These are phyloP conservation scores for Synanthedon tipuliformis DNA, from an alignment of 2,888 invertebrate species.

Conservation along the genomic window DNA sequence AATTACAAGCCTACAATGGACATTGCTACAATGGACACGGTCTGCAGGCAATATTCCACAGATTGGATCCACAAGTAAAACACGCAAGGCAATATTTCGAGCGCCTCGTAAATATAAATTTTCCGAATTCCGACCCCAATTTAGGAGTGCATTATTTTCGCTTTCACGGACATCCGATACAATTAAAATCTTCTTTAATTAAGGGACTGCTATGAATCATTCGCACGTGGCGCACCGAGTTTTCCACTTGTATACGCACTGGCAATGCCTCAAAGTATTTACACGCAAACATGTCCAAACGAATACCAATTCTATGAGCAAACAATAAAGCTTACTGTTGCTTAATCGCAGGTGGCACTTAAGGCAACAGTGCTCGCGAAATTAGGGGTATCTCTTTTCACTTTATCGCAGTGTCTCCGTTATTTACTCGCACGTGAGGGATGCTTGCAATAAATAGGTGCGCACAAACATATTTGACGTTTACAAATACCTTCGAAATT, in stretches of 20 bases:
- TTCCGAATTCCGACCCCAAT: conserved; percentile 59
- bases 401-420: conserved; percentile 66
- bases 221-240: conserved; percentile 70
- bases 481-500: conserved; percentile 66
- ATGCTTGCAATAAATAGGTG: conserved; percentile 67
- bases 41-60: conserved; percentile 20
- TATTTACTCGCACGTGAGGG: conserved; percentile 68
- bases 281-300: conserved; percentile 18
- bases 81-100: conserved; percentile 58
- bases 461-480: conserved; percentile 67
- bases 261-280: conserved; percentile 37
- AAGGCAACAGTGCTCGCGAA: conserved; percentile 35
- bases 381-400: conserved; percentile 64
- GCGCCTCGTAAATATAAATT: conserved; percentile 54
- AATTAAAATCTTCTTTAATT: conserved; percentile 73
- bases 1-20: background rate
- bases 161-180: conserved; percentile 70
- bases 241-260: conserved; percentile 61
- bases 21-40: background rate
- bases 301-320: conserved; percentile 33
- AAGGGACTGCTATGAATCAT: conserved; percentile 69
- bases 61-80: conserved; percentile 24
- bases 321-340: conserved; percentile 28
- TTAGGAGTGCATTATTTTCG: conserved; percentile 70
- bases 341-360: conserved; percentile 22